A percentile compares a stretch with the other conserved stretches of the same genome.
These are phyloP conservation scores for Hetaerina titia DNA, from an alignment of 2,888 invertebrate genomes.

Conservation along the genomic window DNA sequence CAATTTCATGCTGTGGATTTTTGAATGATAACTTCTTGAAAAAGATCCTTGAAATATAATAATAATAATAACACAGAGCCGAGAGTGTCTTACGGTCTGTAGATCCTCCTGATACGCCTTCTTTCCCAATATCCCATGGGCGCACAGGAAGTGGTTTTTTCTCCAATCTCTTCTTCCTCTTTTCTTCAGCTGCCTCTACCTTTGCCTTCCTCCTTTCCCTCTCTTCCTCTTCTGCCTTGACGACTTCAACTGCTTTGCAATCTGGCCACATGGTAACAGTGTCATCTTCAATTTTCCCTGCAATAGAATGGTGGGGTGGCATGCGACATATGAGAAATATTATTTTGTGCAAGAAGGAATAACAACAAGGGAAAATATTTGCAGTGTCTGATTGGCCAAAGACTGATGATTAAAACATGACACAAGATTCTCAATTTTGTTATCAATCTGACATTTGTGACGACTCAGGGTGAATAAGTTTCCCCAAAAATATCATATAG, in stretches of 20 bases:
- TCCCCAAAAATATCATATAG: neutral
- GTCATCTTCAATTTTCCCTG: slow-evolving; percentile 68
- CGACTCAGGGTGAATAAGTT: neutral
- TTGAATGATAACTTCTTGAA: neutral
- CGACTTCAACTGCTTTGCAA: slow-evolving; percentile 74
- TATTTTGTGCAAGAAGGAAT: too few relatives aligned
- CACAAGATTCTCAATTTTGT: too few relatives aligned
- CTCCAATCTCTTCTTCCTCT: slow-evolving; percentile 70
- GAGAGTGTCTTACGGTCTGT: neutral
- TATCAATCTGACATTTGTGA: too few relatives aligned
- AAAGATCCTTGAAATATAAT: neutral
- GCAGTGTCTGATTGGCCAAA: too few relatives aligned
- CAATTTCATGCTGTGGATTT: neutral
- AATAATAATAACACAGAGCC: neutral
- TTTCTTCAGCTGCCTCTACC: slow-evolving; percentile 69
- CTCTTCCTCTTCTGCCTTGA: slow-evolving; percentile 72
- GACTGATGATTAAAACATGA: too few relatives aligned
- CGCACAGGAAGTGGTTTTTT: slow-evolving; percentile 79
- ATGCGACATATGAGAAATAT: neutral
- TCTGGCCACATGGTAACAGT: slow-evolving; percentile 68
- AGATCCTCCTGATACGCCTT: slow-evolving; percentile 49
- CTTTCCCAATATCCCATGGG: slow-evolving; percentile 85
- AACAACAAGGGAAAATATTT: too few relatives aligned
- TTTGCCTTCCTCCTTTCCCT: slow-evolving; percentile 71
- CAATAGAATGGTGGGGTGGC: slow-evolving; percentile 68